A percentile compares a stretch with the other conserved stretches of the same genome.
These are phyloP conservation scores for Brienomyrus longianalis DNA, from an alignment of 2,113 vertebrate species.

Conservation along the genomic window DNA sequence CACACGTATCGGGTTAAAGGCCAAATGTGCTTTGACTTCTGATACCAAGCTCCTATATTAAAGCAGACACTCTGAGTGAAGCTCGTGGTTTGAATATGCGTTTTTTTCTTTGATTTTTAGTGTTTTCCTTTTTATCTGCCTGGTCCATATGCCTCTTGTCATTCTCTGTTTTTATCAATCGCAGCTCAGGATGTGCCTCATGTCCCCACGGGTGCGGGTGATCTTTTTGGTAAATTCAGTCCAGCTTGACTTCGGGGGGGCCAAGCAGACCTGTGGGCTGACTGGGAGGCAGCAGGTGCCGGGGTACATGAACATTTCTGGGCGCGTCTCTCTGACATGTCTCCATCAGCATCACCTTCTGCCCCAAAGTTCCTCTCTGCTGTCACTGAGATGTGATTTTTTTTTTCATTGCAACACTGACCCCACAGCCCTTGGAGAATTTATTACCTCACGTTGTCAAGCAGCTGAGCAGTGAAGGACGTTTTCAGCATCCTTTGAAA, in stretches of 20 bases:
- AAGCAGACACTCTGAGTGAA: neutral
- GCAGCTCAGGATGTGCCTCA: conserved; percentile 23
- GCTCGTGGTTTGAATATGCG: neutral
- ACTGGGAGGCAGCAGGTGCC: neutral
- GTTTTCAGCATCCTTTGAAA: neutral
- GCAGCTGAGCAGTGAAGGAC: conserved; percentile 7
- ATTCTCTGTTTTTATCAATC: conserved; percentile 36
- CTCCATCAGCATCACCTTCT: neutral
- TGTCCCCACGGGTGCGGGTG: conserved; percentile 28
- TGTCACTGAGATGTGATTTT: neutral
- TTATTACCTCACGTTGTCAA: neutral
- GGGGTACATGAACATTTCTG: neutral
- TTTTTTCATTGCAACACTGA: neutral
- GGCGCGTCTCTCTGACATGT: neutral
- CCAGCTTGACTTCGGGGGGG: conserved; percentile 10
- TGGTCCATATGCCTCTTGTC: conserved; percentile 36
- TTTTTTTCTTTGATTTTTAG: neutral
- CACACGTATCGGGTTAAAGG: neutral
- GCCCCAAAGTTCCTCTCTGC: neutral
- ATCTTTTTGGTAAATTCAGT: conserved; percentile 37
- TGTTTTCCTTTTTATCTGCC: conserved; percentile 31
- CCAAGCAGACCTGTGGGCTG: neutral
- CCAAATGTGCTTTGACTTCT: neutral
- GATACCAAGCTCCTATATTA: neutral
- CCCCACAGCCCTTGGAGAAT: neutral